Evolutionary conservation across 1,140 invertebrate species (phyloP).

Genomic region (Brachionus calyciflorus): DNA sequence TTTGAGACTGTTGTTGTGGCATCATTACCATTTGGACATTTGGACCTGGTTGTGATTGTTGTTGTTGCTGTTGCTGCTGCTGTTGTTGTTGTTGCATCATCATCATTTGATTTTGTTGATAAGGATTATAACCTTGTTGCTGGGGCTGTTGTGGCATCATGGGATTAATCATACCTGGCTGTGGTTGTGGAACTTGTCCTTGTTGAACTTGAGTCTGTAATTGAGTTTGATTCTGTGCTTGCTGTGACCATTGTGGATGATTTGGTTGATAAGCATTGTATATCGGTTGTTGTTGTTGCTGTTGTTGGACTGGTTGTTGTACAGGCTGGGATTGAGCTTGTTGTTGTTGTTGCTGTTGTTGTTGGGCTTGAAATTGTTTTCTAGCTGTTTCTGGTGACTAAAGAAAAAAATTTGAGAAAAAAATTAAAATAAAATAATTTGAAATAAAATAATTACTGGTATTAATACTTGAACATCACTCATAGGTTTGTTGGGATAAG

Average conservation of each 20-base stretch:
- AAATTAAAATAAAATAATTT: background rate
- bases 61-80: background rate
- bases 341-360: background rate
- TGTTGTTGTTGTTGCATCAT: conserved; percentile 45
- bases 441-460: conserved; percentile 13
- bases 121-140: conserved; percentile 10
- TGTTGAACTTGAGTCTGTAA: background rate
- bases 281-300: conserved; percentile 17
- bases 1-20: background rate
- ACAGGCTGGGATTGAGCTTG: background rate
- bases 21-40: conserved; percentile 17
- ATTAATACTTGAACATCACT: conserved; percentile 31
- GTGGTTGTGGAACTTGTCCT: background rate
- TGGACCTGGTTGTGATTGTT: no score
- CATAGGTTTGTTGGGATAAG: conserved; percentile 41
- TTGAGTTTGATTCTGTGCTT: background rate
- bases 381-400: conserved; percentile 37
- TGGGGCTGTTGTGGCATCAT: conserved; percentile 39
- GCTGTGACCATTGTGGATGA: conserved; percentile 5
- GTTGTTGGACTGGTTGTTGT: background rate
- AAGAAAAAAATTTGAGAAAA: background rate
- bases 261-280: conserved; percentile 11
- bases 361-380: conserved; percentile 24
- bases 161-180: background rate
- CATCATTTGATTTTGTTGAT: conserved; percentile 30